These are phyloP conservation scores for Rhinatrema bivittatum DNA, from an alignment of 2,797 vertebrate species.

Conservation along the genomic window DNA sequence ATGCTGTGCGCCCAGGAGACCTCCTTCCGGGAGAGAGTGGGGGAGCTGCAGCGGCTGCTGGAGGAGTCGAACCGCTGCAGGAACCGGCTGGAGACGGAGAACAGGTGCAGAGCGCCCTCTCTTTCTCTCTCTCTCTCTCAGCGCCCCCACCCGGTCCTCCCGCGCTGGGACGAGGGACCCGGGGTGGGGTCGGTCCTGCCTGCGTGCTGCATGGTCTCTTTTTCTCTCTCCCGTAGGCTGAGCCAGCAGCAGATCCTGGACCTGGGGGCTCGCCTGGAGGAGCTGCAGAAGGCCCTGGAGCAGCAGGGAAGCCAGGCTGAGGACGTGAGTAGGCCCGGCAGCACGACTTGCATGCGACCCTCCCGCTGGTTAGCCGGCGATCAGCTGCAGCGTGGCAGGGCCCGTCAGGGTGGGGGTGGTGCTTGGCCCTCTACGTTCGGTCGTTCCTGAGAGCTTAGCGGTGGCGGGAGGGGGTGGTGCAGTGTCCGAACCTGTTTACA, in stretches of 20 bases:
- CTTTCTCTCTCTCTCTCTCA: too few relatives aligned
- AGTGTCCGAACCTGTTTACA: too few relatives aligned
- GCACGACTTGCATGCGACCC: conserved; percentile 18
- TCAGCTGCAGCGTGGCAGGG: too few relatives aligned
- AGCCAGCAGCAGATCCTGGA: conserved; percentile 75
- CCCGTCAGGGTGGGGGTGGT: too few relatives aligned
- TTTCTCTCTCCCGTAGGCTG: conserved; percentile 51
- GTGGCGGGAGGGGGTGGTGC: too few relatives aligned
- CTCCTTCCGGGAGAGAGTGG: conserved; percentile 58
- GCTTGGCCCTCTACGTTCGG: too few relatives aligned
- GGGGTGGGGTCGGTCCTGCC: too few relatives aligned
- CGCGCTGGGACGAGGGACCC: too few relatives aligned
- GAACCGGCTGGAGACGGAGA: conserved; percentile 72
- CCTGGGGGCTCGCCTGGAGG: conserved; percentile 71
- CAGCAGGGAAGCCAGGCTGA: conserved; percentile 74
- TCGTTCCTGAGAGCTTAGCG: too few relatives aligned
- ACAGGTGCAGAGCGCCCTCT: conserved; percentile 60
- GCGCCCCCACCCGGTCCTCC: too few relatives aligned
- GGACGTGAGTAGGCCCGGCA: conserved; percentile 65
- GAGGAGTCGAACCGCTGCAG: conserved; percentile 73
- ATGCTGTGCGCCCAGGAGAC: conserved; percentile 77
- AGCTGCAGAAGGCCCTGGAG: conserved; percentile 74
- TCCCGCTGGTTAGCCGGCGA: too few relatives aligned
- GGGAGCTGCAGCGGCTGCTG: conserved; percentile 63
- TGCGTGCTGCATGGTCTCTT: neutral